Evolutionary conservation across 1,140 invertebrate genomes (phyloP), one percentile per base, ranked within the genome.

Genomic region (Ips nitidus): DNA sequence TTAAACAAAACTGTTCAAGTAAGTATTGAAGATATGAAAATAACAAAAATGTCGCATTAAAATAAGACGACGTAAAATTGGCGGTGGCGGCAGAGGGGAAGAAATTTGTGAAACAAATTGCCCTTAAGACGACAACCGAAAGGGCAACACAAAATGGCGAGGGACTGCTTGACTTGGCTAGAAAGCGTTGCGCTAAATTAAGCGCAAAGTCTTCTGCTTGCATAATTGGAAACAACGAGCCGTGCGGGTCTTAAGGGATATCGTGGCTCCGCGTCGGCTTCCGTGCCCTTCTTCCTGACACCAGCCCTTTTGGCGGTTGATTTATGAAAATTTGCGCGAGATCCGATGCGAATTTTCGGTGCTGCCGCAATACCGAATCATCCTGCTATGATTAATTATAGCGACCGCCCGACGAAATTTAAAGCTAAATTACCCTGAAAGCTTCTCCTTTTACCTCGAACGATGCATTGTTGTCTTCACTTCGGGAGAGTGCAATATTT

Each of bases 151-250:
- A 22, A 50, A 50, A 50, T 6, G 45, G 45, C 45, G 22, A 50
- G 3, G 45, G 45, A 22, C 22, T 22, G 22, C 45, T 50, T 50
- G 45, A 50, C 45, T 50, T 50, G 52, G 57, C 7, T 71, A 61
- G 69, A 74, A 73, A 68, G 71, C 74, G 76, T 73, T 75, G 77
- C 70, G 76, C 71, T 77, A 78, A 78, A 78, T 77, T 78, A 77
- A 78, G 76, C 77, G 77, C 73, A 72, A 78, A 78, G 75, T 78
- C 76, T 77, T 75, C 56, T 78, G 75, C 75, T 75, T 76, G 76
- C 77, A 76, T 78, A 78, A 78, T 78, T 78, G 77, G 76, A 73
- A 73, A 73, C 76, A 77, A 77, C 75, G 77, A 77, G 75, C 76
- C 75, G 75, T 77, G 75, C 72, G 71, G 66, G 69, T 75, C 74